phyloP scores from a whole-genome alignment of 1,140 invertebrate species.

The Hypothenemus hampei region DNA sequence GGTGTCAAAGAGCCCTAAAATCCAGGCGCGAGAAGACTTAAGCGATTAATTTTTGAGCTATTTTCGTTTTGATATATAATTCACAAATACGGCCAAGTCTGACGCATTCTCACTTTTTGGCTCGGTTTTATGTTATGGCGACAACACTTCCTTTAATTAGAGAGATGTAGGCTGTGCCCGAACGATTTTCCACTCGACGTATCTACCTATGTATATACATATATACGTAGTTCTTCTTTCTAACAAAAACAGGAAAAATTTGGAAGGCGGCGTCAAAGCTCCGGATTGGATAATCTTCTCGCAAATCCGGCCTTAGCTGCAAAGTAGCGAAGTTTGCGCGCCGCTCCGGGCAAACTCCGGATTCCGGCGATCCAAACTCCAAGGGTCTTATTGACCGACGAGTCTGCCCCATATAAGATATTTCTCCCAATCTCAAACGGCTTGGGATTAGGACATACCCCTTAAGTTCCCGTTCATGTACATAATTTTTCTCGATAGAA shows the following conservation, averaged over 20 bases:
- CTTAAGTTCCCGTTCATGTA: too few species aligned
- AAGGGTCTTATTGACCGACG: conserved; percentile 25
- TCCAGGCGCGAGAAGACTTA: conserved; percentile 16
- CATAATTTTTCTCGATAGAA: too few species aligned
- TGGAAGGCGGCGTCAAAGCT: conserved; percentile 22
- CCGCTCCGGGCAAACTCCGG: conserved; percentile 29
- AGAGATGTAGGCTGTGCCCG: conserved; percentile 15
- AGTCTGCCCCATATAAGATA: conserved; percentile 24
- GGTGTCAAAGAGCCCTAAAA: conserved; percentile 16
- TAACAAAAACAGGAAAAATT: conserved; percentile 1
- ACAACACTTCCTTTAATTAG: conserved; percentile 25
- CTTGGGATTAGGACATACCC: conserved; percentile 18
- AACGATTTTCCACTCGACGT: conserved; percentile 11
- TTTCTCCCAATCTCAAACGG: conserved; percentile 26
- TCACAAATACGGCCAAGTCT: conserved; percentile 32
- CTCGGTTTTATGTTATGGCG: conserved; percentile 18
- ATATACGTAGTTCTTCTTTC: too few species aligned
- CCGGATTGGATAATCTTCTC: conserved; percentile 25
- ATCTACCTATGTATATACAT: too few species aligned
- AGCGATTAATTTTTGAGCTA: conserved; percentile 36
- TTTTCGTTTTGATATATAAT: conserved; percentile 34
- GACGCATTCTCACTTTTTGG: conserved; percentile 30
- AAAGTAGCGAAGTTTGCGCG: conserved; percentile 23
- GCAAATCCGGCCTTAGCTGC: conserved; percentile 28
- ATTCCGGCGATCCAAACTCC: conserved; percentile 27